Percentiles rank a stretch among this genome's conserved stretches.
phyloP scores from a whole-genome alignment of 2,888 invertebrate genomes.

The Cheilosia urbana region DNA sequence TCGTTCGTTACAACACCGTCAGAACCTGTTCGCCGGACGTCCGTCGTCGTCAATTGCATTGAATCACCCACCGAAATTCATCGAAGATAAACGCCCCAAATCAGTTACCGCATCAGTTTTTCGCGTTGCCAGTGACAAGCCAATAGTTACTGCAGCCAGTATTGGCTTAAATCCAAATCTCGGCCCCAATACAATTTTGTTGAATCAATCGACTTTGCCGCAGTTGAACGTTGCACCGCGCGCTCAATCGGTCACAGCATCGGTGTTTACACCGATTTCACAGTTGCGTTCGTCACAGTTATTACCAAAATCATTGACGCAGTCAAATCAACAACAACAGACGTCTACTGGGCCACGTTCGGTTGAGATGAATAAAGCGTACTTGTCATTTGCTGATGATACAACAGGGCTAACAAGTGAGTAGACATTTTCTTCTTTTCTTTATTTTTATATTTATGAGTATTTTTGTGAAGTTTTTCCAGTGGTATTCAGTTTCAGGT shows the following conservation, averaged over 20 bases:
- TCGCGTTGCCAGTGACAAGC: slow-evolving; percentile 76
- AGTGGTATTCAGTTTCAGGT: not conserved
- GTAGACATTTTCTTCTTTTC: slow-evolving; percentile 82
- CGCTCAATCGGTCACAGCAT: slow-evolving; percentile 80
- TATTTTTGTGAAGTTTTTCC: slow-evolving; percentile 12
- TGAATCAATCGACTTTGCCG: slow-evolving; percentile 70
- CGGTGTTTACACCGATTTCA: slow-evolving; percentile 79
- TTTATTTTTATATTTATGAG: slow-evolving; percentile 8
- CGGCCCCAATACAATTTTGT: slow-evolving; percentile 46
- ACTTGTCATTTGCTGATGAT: slow-evolving; percentile 93
- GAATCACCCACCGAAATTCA: slow-evolving; percentile 29
- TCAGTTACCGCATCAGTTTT: slow-evolving; percentile 83
- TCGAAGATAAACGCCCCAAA: slow-evolving; percentile 79
- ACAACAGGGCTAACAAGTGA: slow-evolving; percentile 93
- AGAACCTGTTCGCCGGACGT: slow-evolving; percentile 31
- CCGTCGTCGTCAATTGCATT: slow-evolving; percentile 5
- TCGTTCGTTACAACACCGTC: slow-evolving; percentile 58
- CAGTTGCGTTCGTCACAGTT: slow-evolving; percentile 64
- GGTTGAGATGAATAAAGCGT: slow-evolving; percentile 97
- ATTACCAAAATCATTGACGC: slow-evolving; percentile 56
- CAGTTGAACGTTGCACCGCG: slow-evolving; percentile 77
- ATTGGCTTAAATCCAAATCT: slow-evolving; percentile 44
- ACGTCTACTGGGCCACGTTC: slow-evolving; percentile 91
- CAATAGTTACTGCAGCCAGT: slow-evolving; percentile 8
- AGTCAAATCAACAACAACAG: slow-evolving; percentile 82